phyloP scores from a whole-genome alignment of 2,797 vertebrate genomes.

The Trachurus trachurus region DNA sequence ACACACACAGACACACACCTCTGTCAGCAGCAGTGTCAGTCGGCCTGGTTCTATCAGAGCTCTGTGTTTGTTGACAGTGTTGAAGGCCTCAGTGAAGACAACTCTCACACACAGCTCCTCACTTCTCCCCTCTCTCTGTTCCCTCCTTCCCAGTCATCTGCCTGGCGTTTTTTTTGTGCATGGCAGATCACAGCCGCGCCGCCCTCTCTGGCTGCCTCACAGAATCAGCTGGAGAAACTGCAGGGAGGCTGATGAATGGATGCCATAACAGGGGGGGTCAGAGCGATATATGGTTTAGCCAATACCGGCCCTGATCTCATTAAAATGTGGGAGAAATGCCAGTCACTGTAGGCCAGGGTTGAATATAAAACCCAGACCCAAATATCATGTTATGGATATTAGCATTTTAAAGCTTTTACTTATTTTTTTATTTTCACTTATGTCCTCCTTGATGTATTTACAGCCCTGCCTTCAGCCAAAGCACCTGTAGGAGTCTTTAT shows the following conservation, averaged over 20 bases:
- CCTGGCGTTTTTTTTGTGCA: constrained; percentile 41
- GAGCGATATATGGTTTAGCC: constrained; percentile 42
- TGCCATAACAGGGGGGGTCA: constrained; percentile 36
- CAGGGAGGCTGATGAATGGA: constrained; percentile 45
- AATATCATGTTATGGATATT: constrained; percentile 35
- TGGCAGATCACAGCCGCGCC: constrained; percentile 58
- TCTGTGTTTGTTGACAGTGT: constrained; percentile 61
- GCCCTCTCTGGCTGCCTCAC: constrained; percentile 48
- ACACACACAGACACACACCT: constrained; percentile 21
- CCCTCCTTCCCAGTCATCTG: constrained; percentile 15
- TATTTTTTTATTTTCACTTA: constrained; percentile 22
- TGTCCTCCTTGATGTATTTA: constrained; percentile 35
- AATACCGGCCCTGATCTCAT: constrained; percentile 42
- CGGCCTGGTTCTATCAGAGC: constrained; percentile 58
- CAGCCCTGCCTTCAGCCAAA: constrained; percentile 7
- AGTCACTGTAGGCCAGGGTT: constrained; percentile 20
- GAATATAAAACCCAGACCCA: constrained; percentile 40
- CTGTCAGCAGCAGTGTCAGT: constrained; percentile 26
- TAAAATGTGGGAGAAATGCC: constrained; percentile 51
- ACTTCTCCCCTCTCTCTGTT: constrained; percentile 15
- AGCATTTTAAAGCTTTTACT: constrained; percentile 34
- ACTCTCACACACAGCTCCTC: constrained; percentile 51
- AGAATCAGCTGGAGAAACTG: constrained; percentile 36
- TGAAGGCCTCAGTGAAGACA: constrained; percentile 57
- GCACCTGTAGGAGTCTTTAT: constrained; percentile 19